Evolutionary conservation across 2,888 invertebrate species (phyloP).

Genomic region (Nomada goodeniana): DNA sequence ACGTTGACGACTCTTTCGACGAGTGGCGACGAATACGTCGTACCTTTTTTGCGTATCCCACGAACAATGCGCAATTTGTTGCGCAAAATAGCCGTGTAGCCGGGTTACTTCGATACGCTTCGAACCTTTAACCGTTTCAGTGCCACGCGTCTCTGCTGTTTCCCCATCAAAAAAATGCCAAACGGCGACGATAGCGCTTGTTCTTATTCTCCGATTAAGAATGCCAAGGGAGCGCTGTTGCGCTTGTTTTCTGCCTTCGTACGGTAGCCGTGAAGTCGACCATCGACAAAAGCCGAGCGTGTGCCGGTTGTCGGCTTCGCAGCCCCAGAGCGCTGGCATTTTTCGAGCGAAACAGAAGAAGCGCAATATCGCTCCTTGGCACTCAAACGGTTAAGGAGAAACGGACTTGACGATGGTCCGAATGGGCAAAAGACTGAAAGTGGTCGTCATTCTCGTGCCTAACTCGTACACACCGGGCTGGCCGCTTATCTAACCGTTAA

Average conservation of each 20-base stretch:
- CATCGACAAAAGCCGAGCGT: too few species aligned
- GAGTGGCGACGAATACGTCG: background rate
- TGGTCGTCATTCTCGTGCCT: slow-evolving; percentile 41
- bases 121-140: background rate
- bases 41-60: background rate
- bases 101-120: slow-evolving; percentile 25
- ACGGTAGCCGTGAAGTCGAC: too few species aligned
- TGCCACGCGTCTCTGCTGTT: too few species aligned
- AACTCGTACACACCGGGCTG: slow-evolving; percentile 32
- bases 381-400: background rate
- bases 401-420: background rate
- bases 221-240: too few species aligned
- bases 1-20: slow-evolving; percentile 1
- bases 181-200: too few species aligned
- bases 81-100: slow-evolving; percentile 26
- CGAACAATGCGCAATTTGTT: slow-evolving; percentile 22
- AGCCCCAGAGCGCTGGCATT: too few species aligned
- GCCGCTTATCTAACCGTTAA: slow-evolving; percentile 57
- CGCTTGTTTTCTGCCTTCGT: too few species aligned
- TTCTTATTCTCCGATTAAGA: too few species aligned
- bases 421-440: slow-evolving; percentile 32
- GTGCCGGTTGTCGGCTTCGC: too few species aligned
- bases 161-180: too few species aligned
- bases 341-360: too few species aligned
- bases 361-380: too few species aligned